phyloP scores from a whole-genome alignment of 2,113 vertebrate species.

The Prunella fulvescens region DNA sequence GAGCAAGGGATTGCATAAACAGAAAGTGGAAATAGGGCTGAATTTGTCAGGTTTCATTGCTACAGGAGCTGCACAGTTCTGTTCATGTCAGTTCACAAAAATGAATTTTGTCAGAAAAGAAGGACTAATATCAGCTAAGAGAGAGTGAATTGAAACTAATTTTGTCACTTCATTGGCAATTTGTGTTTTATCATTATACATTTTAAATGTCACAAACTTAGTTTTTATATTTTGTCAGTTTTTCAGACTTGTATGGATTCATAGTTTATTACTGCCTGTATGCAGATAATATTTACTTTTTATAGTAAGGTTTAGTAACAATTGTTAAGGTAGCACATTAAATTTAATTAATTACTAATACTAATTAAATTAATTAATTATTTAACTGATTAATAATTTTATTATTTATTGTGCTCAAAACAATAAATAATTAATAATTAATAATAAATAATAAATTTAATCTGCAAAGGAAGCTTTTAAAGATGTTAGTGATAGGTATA shows the following conservation, averaged over 20 bases:
- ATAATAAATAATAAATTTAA: neutral
- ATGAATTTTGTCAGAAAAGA: neutral
- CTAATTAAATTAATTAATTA: no score
- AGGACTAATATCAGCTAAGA: neutral
- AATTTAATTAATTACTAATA: no score
- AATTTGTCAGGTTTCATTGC: neutral
- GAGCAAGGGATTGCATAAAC: neutral
- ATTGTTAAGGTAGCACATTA: neutral
- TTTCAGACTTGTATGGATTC: neutral
- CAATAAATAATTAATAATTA: no score
- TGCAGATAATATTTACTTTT: neutral
- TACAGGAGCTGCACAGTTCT: neutral
- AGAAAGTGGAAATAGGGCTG: neutral
- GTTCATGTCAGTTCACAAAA: neutral
- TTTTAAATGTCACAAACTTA: neutral
- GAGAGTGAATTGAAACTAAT: neutral
- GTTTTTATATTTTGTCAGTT: neutral
- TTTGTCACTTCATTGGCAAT: neutral
- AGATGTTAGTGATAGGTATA: neutral
- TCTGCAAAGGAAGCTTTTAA: neutral
- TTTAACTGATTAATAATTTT: no score
- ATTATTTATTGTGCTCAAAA: neutral
- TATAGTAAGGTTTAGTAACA: neutral
- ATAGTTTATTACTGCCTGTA: neutral
- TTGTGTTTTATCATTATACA: neutral